Evolutionary conservation across 1,140 invertebrate species (phyloP), one percentile per base, ranked within the genome.

Genomic region (Dendroctonus valens): DNA sequence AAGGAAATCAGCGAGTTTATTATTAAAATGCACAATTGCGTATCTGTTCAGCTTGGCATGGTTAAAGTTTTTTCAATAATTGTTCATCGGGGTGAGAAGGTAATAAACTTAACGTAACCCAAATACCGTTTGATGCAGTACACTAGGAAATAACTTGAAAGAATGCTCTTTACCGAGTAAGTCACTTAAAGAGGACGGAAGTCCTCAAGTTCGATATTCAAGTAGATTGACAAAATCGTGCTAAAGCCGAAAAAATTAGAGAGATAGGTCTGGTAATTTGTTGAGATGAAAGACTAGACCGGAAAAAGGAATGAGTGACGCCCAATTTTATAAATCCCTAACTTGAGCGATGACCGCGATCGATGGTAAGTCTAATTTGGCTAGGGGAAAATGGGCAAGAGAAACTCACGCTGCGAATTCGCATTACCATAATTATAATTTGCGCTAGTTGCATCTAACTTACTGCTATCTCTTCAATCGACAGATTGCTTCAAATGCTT

Each of bases 401-500:
- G 55, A 55, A 68, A 68, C 67, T 62, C 66, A 68, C 67, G 67
- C 67, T 64, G 67, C 41, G 67, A 68, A 63, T 68, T 55, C 52
- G 48, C 67, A 68, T 68, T 64, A 68, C 58, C 67, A 68, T 68
- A 68, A 68, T 68, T 68, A 61, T 55, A 68, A 68, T 58, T 64
- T 40, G 8, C 48, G 40, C 67, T 68, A 49, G 61, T 51, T 61
- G 53, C 53, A 38, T 53, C 49, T 63, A 63, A 62, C 59, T 68
- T 59, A 49, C 58, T 14, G 9, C 5, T 39, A 59, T 59, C 50
- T 59, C 48, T 39, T 50, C 15, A 57, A 65, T 65, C 54, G 44
- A 41, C 44, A 44, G 9, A 50, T 65, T 44, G 38, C 54, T 57
- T 26, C 9, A 58, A 42, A 65, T 39, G 14, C 8, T 48, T 12